Evolutionary conservation across 2,888 invertebrate species (phyloP).

Genomic region (Myopa tessellatipennis): DNA sequence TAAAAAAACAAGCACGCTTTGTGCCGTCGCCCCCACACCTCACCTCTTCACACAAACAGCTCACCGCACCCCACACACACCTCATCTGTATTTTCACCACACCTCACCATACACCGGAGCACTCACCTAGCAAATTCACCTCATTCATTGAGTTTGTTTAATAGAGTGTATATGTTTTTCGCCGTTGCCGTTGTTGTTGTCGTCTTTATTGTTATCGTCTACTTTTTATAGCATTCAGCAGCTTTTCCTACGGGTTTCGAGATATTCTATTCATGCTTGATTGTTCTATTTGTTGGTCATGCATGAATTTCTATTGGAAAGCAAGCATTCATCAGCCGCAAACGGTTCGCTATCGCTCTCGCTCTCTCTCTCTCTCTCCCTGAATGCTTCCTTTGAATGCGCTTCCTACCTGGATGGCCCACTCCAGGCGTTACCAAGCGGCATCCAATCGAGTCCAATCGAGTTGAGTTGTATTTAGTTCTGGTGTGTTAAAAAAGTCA

Average conservation of each 20-base stretch:
- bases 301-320: not conserved
- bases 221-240: not conserved
- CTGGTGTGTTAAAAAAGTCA: constrained; percentile 13
- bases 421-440: not conserved
- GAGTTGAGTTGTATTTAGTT: not conserved
- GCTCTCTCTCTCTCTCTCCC: not conserved
- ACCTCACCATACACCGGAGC: not conserved
- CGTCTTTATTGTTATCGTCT: not conserved
- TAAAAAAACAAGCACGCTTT: constrained; percentile 31
- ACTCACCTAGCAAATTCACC: not conserved
- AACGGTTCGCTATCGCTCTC: not conserved
- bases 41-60: not conserved
- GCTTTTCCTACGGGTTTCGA: not conserved
- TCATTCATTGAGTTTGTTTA: not conserved
- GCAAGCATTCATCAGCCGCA: constrained; percentile 19
- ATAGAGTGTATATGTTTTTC: not conserved
- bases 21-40: not conserved
- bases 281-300: constrained; percentile 2
- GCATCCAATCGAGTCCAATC: not conserved
- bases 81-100: not conserved
- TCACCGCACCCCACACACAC: not conserved
- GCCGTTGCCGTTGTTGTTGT: not conserved
- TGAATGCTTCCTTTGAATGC: not conserved
- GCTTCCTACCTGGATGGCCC: not conserved
- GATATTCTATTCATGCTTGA: not conserved